A percentile compares a stretch with the other conserved stretches of the same genome.
phyloP scores from a whole-genome alignment of 2,113 vertebrate genomes.

The Oophaga pumilio region DNA sequence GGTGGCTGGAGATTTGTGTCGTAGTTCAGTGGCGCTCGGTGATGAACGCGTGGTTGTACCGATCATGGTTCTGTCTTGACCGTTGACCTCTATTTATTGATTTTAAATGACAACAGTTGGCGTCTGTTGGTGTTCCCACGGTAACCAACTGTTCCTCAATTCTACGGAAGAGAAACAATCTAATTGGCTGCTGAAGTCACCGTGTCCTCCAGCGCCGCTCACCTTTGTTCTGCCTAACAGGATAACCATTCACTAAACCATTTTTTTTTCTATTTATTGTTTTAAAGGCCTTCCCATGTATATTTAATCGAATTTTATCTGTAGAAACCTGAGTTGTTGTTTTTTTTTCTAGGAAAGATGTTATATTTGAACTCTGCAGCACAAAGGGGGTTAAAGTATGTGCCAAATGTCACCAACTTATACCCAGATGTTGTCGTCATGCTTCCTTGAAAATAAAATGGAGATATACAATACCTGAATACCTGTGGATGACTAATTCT shows the following conservation, averaged over 20 bases:
- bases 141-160: not conserved
- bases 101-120: not conserved
- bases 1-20: not conserved
- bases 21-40: not conserved
- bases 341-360: not conserved
- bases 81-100: not conserved
- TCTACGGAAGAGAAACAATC: not conserved
- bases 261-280: not conserved
- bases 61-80: too few species aligned
- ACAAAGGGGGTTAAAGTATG: not conserved
- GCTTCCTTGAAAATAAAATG: not conserved
- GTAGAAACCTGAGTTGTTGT: constrained; percentile 1
- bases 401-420: constrained; percentile 3
- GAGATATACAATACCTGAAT: not conserved
- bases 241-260: too few species aligned
- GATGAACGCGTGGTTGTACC: too few species aligned
- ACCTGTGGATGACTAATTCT: not conserved
- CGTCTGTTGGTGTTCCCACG: not conserved
- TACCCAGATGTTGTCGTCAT: not conserved
- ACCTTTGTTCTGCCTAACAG: too few species aligned
- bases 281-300: not conserved
- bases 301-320: not conserved
- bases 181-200: not conserved
- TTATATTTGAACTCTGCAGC: not conserved
- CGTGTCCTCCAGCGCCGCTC: not conserved